phyloP scores from a whole-genome alignment of 2,113 vertebrate genomes.

The Takifugu flavidus region DNA sequence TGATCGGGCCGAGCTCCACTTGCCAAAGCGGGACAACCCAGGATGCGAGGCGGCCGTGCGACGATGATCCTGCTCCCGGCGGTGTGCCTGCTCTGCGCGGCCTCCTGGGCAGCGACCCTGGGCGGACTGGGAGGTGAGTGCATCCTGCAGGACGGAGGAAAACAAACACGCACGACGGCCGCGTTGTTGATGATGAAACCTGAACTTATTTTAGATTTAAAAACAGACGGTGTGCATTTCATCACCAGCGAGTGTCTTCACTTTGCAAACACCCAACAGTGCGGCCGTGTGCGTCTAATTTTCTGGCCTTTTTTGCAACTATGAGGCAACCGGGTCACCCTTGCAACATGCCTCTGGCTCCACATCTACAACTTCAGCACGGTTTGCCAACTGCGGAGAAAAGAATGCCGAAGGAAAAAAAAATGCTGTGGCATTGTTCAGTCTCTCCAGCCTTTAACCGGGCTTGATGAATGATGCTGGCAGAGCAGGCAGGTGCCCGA shows the following conservation, averaged over 20 bases:
- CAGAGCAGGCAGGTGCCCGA: constrained; percentile 57
- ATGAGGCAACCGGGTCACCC: background rate
- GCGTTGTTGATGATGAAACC: background rate
- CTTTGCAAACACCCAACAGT: too few relatives aligned
- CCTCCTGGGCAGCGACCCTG: constrained; percentile 49
- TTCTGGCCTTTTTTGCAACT: background rate
- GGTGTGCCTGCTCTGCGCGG: constrained; percentile 33
- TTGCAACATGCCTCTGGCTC: constrained; percentile 13
- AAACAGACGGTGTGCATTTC: background rate
- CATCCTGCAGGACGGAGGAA: background rate
- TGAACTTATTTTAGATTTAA: background rate
- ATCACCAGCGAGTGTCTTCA: too few relatives aligned
- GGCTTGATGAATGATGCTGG: constrained; percentile 50
- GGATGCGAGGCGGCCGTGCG: constrained; percentile 19
- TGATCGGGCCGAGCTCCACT: constrained; percentile 24
- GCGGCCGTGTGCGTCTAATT: too few relatives aligned
- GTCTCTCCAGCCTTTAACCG: constrained; percentile 34
- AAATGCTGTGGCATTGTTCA: background rate
- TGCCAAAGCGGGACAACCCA: constrained; percentile 11
- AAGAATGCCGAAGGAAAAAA: constrained; percentile 9
- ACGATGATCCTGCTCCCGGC: constrained; percentile 31
- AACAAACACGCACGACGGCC: background rate
- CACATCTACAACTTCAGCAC: constrained; percentile 11
- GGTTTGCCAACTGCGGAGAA: background rate
- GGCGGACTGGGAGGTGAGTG: constrained; percentile 42